Evolutionary conservation across 2,888 invertebrate species (phyloP), one percentile per base, ranked within the genome.

Genomic region (Nebria salina): DNA sequence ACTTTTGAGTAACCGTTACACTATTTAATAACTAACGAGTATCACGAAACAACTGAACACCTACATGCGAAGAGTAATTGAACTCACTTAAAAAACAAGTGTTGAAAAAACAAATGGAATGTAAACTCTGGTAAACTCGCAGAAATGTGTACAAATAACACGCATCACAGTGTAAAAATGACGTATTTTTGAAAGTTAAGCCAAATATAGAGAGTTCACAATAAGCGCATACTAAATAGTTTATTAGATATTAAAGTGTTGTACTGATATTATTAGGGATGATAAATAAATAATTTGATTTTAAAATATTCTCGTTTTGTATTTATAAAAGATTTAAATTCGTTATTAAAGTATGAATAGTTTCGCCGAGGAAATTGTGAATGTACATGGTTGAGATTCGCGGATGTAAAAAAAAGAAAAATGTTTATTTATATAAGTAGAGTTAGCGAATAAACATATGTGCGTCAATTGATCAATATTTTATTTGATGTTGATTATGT

Each of bases 401-500:
- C 6, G 11, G 43, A 34, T 75, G 25, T 25, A 64, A 54, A 15
- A 20, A 11, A 6, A 26, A 7, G 64, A 25, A 25, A 75, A 75
- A 64, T 75, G 13, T 75, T 8, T 75, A 6, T 75, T 8, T 75
- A 6, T 54, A 9, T 65, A 26, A 54, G 43, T 75, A 75, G 20
- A 20, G 20, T 20, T 20, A 64, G 75, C 65, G 9, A 4, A n/a
- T 65, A 64, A n/a, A 65, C 65, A 68, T 76, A 66, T 41, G 20
- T 76, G 41, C 25, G 43, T 72, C 42, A 54, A 64, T 68, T 54
- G 70, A 77, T 70, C 34, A 70, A 42, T 66, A 76, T 72, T 54
- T 77, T 77, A 72, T 64, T 68, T 11, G 2, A 9, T 25, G 20
- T 68, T 68, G 68, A 68, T 68, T 68, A 25, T 68, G 68, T 9